Percentiles rank a stretch among this genome's conserved stretches.
Evolutionary conservation across 2,113 vertebrate genomes (phyloP).

Genomic region (Platysteira castanea): DNA sequence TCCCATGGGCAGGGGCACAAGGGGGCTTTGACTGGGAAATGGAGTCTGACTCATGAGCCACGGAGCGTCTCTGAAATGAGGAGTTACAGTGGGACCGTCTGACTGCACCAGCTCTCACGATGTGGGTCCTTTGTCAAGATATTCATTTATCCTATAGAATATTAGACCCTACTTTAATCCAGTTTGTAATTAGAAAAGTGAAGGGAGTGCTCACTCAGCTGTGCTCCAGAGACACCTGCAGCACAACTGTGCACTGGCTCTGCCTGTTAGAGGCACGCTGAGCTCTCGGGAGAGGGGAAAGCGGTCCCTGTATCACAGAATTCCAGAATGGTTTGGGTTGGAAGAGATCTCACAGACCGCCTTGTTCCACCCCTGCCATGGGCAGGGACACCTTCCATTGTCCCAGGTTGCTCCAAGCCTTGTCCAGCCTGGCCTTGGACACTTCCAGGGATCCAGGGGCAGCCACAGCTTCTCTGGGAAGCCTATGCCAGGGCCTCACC

Average conservation of each 20-base stretch:
- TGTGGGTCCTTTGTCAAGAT: fast-evolving
- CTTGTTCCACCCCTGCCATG: not conserved
- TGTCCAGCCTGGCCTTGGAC: fast-evolving
- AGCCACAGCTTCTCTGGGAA: not conserved
- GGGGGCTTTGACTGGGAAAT: not conserved
- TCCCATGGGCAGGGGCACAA: not conserved
- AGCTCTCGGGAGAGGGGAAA: not conserved
- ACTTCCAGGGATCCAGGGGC: not conserved
- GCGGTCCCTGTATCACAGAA: fast-evolving
- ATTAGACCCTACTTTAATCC: fast-evolving
- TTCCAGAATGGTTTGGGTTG: not conserved
- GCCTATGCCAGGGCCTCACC: not conserved
- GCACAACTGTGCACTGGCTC: not conserved
- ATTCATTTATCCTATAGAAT: fast-evolving
- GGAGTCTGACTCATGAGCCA: not conserved
- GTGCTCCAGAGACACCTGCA: not conserved
- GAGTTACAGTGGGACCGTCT: not conserved
- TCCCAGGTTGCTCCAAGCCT: not conserved
- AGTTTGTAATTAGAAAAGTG: not conserved
- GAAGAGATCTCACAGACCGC: not conserved
- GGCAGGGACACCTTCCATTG: not conserved
- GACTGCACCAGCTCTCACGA: fast-evolving
- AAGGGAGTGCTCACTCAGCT: fast-evolving
- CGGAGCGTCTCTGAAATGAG: not conserved
- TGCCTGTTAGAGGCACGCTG: not conserved